Evolutionary conservation across 2,797 vertebrate species (phyloP).

Genomic region (Artibeus jamaicensis): DNA sequence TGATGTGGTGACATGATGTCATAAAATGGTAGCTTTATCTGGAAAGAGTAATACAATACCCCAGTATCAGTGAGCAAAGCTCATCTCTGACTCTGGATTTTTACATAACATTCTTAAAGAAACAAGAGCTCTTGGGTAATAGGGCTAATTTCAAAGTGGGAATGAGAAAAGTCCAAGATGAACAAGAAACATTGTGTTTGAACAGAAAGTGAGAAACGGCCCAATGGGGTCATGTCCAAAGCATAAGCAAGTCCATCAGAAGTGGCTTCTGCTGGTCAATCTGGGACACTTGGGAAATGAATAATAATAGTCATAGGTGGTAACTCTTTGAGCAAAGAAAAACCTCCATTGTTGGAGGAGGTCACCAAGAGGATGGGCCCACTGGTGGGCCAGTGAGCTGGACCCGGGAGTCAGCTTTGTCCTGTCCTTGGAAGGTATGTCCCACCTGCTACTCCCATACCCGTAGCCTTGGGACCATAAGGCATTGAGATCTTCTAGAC

Average conservation of each 20-base stretch:
- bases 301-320: neutral
- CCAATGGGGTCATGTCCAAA: neutral
- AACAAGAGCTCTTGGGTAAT: neutral
- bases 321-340: neutral
- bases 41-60: too few relatives aligned
- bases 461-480: neutral
- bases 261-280: neutral
- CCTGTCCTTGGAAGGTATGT: neutral
- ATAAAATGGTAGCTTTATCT: neutral
- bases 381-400: neutral
- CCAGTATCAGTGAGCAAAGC: neutral
- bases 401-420: fast-evolving
- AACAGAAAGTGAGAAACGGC: neutral
- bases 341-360: neutral
- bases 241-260: neutral
- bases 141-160: neutral
- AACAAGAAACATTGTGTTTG: neutral
- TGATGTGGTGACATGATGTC: neutral
- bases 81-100: neutral
- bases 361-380: neutral
- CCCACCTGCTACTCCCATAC: neutral
- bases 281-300: neutral
- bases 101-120: neutral
- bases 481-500: neutral
- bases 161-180: neutral